A percentile compares a stretch with the other conserved stretches of the same genome.
phyloP scores from a whole-genome alignment of 2,113 vertebrate species.

The Pristiophorus japonicus region DNA sequence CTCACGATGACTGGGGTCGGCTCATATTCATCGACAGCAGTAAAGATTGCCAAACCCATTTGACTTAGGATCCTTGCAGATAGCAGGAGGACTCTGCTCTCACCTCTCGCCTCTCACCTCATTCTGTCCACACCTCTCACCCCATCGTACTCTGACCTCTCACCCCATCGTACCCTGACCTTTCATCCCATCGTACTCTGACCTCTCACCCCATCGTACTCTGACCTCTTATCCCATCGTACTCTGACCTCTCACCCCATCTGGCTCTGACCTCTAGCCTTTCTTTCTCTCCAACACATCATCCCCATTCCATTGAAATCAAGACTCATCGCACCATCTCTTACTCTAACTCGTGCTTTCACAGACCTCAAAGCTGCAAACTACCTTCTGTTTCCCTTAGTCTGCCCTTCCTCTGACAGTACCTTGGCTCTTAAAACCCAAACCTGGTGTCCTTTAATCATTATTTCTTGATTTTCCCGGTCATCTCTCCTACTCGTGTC shows the following conservation, averaged over 20 bases:
- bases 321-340: neutral
- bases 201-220: constrained; percentile 22
- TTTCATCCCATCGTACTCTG: neutral
- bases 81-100: no score
- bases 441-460: neutral
- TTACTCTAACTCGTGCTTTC: neutral
- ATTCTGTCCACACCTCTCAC: neutral
- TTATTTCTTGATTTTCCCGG: neutral
- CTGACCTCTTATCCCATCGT: neutral
- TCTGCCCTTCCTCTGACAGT: neutral
- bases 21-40: no score
- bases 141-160: neutral
- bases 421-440: no score
- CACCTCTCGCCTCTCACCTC: neutral
- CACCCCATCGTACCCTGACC: neutral
- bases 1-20: no score
- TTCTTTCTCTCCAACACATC: neutral
- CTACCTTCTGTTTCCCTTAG: neutral
- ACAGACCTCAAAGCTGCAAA: neutral
- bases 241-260: neutral
- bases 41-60: no score
- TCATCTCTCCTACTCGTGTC: neutral
- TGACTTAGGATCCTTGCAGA: no score
- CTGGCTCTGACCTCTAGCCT: neutral
- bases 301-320: neutral